Base-by-base conservation (phyloP, 1,140 invertebrate genomes). In the Thalassaphorura encarpata region DNA sequence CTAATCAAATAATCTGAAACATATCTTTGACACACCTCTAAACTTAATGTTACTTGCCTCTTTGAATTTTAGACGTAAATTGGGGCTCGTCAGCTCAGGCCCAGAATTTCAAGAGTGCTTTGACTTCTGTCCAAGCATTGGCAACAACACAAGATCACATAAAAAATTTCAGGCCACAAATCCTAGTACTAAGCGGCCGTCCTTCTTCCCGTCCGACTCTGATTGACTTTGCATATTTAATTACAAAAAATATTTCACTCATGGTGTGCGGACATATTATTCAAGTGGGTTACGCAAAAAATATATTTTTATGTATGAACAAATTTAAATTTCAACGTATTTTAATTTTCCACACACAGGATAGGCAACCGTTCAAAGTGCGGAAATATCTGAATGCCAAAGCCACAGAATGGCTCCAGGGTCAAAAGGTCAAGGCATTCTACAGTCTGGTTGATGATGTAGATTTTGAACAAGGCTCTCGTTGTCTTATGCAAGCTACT, bases 381-480 rank as follows among this genome's bases (percentile, higher is more conserved):
- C 76, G 84, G 40, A 73, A 77, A 4, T 69, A 73, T 3, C 73
- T 80, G 43, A 67, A 77, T 19, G 78, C 81, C 40, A 80, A 84
- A 61, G 82, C 84, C 0, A 81, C 83, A 61, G 77, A 76, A 43
- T 97, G 92, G 91, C 78, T 97, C 52, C 74, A 76, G 26, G 78
- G 81, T 21, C 82, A 91, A 52, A 88, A 87, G 69, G 79, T 95
- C 13, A 96, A 94, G 72, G 85, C 85, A 0, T 98, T 97, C 74
- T 97, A 96, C 71, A 80, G 78, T 1, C 67, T 89, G 42, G 80
- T 93, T 0, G 89, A 91, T 68, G 84, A 86, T 26, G 76, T 80
- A 16, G 78, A 73, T 55, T 88, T 92, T 66, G 82, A 85, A 69
- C 77, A 82, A 49, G 60, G 59, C 24, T 59, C 64, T 19, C 46